A percentile compares a stretch with the other conserved stretches of the same genome.
Evolutionary conservation across 37 sponge, comb jelly and placozoan species (phyloP).

Genomic region (Bolinopsis microptera): DNA sequence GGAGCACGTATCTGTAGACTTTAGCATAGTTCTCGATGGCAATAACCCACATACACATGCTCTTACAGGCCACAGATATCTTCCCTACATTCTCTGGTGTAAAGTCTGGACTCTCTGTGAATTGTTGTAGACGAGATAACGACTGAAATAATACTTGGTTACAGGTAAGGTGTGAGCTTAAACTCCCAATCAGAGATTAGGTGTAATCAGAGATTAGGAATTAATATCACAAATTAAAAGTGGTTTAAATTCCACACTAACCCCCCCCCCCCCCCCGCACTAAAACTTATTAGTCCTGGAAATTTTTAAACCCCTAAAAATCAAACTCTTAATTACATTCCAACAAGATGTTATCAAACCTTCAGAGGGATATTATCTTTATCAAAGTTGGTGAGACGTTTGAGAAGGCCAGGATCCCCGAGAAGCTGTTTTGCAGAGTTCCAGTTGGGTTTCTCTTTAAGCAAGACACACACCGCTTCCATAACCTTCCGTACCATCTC

Average conservation of each 20-base stretch:
- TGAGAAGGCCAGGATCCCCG: slow-evolving; percentile 69
- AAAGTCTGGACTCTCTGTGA: slow-evolving; percentile 70
- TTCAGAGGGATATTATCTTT: slow-evolving; percentile 72
- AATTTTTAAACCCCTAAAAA: too few species aligned
- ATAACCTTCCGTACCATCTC: slow-evolving; percentile 79
- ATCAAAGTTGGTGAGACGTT: slow-evolving; percentile 68
- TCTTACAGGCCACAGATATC: slow-evolving; percentile 79
- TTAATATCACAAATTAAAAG: too few species aligned
- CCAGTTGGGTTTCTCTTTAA: slow-evolving; percentile 78
- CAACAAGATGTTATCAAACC: too few species aligned
- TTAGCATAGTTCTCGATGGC: slow-evolving; percentile 76
- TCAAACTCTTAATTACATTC: too few species aligned
- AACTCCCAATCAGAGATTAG: too few species aligned
- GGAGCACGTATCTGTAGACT: slow-evolving; percentile 66
- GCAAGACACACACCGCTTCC: slow-evolving; percentile 77
- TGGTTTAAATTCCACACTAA: background rate
- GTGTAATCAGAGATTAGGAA: background rate
- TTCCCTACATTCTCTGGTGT: slow-evolving; percentile 71
- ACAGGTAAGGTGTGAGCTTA: background rate
- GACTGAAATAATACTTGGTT: slow-evolving; percentile 7
- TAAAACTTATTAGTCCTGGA: too few species aligned
- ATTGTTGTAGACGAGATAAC: slow-evolving; percentile 71
- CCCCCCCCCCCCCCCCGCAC: too few species aligned
- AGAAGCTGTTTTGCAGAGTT: slow-evolving; percentile 72
- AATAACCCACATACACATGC: slow-evolving; percentile 80